phyloP scores from a whole-genome alignment of 2,888 invertebrate genomes.

The Pegoplata infirma region DNA sequence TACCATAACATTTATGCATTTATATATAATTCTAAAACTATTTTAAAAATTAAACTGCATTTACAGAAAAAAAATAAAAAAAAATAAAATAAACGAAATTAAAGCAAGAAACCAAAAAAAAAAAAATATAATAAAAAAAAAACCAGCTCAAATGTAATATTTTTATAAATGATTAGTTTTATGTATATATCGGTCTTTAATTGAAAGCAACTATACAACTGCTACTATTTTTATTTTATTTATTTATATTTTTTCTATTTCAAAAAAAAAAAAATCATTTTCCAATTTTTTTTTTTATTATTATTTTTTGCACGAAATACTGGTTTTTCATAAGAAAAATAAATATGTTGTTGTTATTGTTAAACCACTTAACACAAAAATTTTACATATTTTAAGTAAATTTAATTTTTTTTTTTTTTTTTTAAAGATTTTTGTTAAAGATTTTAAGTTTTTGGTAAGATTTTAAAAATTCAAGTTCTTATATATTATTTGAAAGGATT shows the following conservation, averaged over 20 bases:
- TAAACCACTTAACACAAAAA: slow-evolving; percentile 21
- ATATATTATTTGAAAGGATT: no score
- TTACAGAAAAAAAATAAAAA: slow-evolving; percentile 14
- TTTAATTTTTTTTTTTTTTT: slow-evolving; percentile 13
- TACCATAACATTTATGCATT: background rate
- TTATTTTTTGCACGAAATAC: slow-evolving; percentile 2
- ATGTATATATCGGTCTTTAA: background rate
- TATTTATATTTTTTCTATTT: slow-evolving; percentile 10
- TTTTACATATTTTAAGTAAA: slow-evolving; percentile 27
- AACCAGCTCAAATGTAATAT: slow-evolving; percentile 30
- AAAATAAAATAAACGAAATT: background rate
- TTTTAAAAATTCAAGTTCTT: no score
- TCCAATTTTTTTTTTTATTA: background rate
- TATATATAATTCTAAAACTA: slow-evolving; percentile 28
- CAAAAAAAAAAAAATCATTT: background rate
- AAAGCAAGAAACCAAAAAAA: slow-evolving; percentile 7
- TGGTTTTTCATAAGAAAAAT: slow-evolving; percentile 20
- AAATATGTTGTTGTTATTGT: slow-evolving; percentile 9
- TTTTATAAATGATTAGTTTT: slow-evolving; percentile 11
- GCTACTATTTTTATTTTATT: slow-evolving; percentile 4
- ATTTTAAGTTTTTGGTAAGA: no score
- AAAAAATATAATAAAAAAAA: background rate
- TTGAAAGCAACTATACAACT: background rate
- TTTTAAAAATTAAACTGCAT: slow-evolving; percentile 33
- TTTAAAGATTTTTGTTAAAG: no score